Evolutionary conservation across 35 echinoderm and acorn worm genomes (phyloP).

Genomic region (Nesometra sesokonis): DNA sequence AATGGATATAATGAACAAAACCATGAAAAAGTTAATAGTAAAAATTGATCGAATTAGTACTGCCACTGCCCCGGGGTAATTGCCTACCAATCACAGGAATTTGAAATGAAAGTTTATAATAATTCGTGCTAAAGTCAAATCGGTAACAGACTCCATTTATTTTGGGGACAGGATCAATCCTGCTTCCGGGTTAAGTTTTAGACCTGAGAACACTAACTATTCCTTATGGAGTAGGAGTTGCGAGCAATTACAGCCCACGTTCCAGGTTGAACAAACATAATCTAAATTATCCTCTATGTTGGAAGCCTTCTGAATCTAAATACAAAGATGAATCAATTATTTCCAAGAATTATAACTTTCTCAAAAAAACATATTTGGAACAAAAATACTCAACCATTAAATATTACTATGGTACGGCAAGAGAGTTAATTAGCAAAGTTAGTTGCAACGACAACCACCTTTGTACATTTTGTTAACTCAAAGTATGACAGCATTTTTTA

Average conservation of each 20-base stretch:
- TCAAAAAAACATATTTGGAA: no score
- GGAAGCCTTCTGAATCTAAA: not conserved
- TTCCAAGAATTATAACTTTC: no score
- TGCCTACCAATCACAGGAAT: not conserved
- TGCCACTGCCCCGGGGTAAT: not conserved
- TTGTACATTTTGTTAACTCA: no score
- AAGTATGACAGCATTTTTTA: no score
- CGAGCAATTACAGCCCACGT: not conserved
- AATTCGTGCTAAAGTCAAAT: not conserved
- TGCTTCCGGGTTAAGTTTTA: not conserved
- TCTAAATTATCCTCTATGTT: not conserved
- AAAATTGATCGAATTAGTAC: not conserved
- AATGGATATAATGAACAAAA: not conserved
- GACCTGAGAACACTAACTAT: not conserved
- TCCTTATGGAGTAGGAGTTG: not conserved
- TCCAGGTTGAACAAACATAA: not conserved
- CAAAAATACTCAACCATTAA: no score
- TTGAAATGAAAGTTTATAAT: not conserved
- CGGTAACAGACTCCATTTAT: not conserved
- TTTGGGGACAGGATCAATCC: not conserved
- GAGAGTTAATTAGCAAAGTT: no score
- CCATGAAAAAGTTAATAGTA: not conserved
- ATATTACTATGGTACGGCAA: no score
- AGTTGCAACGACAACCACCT: no score
- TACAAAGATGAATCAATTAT: no score